Evolutionary conservation across 1,140 invertebrate genomes (phyloP).

Genomic region (Papilio aristodemus): DNA sequence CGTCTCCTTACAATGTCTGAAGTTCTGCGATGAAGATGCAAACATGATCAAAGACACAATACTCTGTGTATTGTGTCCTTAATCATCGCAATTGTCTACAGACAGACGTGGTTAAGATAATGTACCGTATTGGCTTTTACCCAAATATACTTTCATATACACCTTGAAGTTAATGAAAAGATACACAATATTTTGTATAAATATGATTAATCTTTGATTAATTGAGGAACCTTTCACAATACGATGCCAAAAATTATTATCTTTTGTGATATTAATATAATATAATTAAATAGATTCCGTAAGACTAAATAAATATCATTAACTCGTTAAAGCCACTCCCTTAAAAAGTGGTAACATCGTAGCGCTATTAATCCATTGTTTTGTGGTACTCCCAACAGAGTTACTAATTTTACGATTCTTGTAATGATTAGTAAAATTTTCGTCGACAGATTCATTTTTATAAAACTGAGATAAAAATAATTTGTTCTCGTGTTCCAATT

Average conservation of each 20-base stretch:
- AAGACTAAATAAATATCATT: neutral
- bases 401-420: slow-evolving; percentile 12
- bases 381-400: neutral
- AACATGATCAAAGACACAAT: neutral
- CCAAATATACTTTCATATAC: neutral
- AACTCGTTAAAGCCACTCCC: too few species aligned
- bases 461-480: neutral
- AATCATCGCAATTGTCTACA: slow-evolving; percentile 12
- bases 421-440: neutral
- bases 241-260: too few species aligned
- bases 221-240: too few species aligned
- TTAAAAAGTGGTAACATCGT: slow-evolving; percentile 16
- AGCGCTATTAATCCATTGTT: neutral
- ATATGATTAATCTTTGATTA: too few species aligned
- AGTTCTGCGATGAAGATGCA: neutral
- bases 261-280: neutral
- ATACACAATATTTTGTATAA: too few species aligned
- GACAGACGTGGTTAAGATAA: neutral
- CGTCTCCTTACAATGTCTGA: neutral
- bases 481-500: slow-evolving; percentile 21
- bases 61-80: too few species aligned
- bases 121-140: neutral
- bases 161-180: neutral
- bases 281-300: neutral
- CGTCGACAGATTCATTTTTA: neutral